phyloP scores from a whole-genome alignment of 2,797 vertebrate genomes.

The Lophura swinhoii region DNA sequence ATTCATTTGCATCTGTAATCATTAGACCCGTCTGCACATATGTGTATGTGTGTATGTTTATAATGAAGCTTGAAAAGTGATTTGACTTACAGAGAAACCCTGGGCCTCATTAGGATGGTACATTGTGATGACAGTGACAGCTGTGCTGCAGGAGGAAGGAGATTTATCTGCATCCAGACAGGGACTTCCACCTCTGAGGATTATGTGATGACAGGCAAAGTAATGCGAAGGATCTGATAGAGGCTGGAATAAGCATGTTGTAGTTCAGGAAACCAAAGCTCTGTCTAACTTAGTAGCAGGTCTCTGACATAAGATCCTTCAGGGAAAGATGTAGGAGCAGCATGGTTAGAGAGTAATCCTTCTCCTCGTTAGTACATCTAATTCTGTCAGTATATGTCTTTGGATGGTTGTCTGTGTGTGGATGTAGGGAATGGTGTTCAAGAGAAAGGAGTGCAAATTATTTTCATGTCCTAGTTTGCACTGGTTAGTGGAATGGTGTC shows the following conservation, averaged over 20 bases:
- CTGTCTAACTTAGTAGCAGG: not conserved
- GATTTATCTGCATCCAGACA: not conserved
- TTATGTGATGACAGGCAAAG: not conserved
- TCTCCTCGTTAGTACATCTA: not conserved
- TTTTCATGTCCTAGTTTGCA: not conserved
- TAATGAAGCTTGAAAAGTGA: not conserved
- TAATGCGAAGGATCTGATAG: rapidly evolving
- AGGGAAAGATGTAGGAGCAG: not conserved
- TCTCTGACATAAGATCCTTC: not conserved
- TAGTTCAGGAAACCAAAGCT: not conserved
- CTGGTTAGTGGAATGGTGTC: not conserved
- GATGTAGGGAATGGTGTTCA: not conserved
- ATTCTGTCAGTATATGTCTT: not conserved
- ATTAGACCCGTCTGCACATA: not conserved
- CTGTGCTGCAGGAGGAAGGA: not conserved
- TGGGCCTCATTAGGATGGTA: not conserved
- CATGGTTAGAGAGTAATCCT: not conserved
- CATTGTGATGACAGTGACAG: not conserved
- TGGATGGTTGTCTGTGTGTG: rapidly evolving
- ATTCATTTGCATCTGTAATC: not conserved
- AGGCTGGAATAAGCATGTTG: not conserved
- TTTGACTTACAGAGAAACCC: not conserved
- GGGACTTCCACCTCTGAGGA: not conserved
- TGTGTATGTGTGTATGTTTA: not conserved
- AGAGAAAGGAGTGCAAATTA: not conserved